These are phyloP conservation scores for Haliclona indistincta DNA, from an alignment of 37 sponge, comb jelly and placozoan species.

Conservation along the genomic window DNA sequence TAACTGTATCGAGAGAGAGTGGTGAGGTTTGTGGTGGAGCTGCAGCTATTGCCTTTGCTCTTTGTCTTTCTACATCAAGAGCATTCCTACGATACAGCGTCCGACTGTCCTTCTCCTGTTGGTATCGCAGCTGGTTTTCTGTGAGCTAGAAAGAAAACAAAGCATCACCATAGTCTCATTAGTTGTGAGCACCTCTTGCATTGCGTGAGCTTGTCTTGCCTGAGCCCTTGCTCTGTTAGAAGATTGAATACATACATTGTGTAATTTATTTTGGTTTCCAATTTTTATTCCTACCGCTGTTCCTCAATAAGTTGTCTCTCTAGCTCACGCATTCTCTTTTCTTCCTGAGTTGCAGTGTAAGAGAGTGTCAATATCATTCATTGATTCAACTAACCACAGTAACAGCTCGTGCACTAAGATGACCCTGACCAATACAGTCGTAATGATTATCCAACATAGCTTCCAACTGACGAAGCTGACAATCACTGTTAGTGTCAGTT, in stretches of 20 bases:
- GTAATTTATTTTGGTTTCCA: neutral
- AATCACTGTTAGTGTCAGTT: slow-evolving; percentile 5
- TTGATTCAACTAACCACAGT: slow-evolving; percentile 13
- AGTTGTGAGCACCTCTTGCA: slow-evolving; percentile 43
- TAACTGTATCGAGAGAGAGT: neutral
- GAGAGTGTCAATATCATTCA: neutral
- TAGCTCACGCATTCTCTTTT: slow-evolving; percentile 33
- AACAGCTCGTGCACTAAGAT: slow-evolving; percentile 31
- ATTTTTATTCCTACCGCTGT: slow-evolving; percentile 18
- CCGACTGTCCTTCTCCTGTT: slow-evolving; percentile 1
- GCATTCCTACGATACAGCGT: slow-evolving; percentile 17
- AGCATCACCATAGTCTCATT: neutral
- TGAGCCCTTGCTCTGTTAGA: slow-evolving; percentile 23
- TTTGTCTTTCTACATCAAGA: slow-evolving; percentile 42
- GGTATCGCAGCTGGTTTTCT: slow-evolving; percentile 5
- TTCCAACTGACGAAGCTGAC: slow-evolving; percentile 45
- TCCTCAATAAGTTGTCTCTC: slow-evolving; percentile 18
- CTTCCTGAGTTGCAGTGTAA: slow-evolving; percentile 24
- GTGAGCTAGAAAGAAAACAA: slow-evolving; percentile 9
- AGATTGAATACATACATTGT: neutral
- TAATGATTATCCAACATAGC: slow-evolving; percentile 7
- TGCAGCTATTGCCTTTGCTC: slow-evolving; percentile 35
- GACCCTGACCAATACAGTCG: slow-evolving; percentile 45
- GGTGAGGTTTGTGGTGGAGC: slow-evolving; percentile 15
- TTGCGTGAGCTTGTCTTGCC: slow-evolving; percentile 36